Evolutionary conservation across 92 coral and sea anemone genomes (phyloP).

Genomic region (Siderastrea siderea): DNA sequence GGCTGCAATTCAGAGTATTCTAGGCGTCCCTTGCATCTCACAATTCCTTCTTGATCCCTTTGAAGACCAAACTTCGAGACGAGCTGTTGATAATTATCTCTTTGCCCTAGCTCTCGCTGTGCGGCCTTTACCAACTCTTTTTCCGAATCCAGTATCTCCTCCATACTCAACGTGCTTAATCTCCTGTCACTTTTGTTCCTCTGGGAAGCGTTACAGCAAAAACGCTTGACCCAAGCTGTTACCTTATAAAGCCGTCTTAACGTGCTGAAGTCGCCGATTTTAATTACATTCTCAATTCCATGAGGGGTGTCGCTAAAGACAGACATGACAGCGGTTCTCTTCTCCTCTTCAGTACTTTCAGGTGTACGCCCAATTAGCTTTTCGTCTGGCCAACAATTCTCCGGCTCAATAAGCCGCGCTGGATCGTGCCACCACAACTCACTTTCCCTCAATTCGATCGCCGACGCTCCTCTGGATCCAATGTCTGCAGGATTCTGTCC

Average conservation of each 20-base stretch:
- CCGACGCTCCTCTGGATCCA: conserved; percentile 42
- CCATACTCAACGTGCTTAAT: conserved; percentile 11
- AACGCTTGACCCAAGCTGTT: conserved; percentile 68
- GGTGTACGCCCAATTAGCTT: not conserved
- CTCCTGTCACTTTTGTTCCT: conserved; percentile 9
- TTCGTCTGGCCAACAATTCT: conserved; percentile 37
- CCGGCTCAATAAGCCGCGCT: conserved; percentile 20
- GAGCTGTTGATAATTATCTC: conserved; percentile 6
- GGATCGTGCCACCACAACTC: conserved; percentile 65
- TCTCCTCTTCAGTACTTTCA: conserved; percentile 32
- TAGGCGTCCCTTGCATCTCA: conserved; percentile 50
- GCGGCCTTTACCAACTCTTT: conserved; percentile 51
- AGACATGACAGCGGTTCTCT: conserved; percentile 16
- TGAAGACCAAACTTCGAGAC: not conserved
- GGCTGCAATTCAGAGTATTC: conserved; percentile 32
- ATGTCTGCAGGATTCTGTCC: conserved; percentile 55
- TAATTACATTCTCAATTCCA: conserved; percentile 5
- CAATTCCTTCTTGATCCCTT: not conserved
- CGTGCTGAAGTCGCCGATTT: conserved; percentile 8
- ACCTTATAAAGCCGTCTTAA: conserved; percentile 49
- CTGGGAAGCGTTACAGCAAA: conserved; percentile 22
- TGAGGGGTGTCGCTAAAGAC: not conserved
- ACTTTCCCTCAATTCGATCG: conserved; percentile 32
- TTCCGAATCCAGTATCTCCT: conserved; percentile 47
- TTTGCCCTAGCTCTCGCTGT: conserved; percentile 9